phyloP scores from a whole-genome alignment of 2,888 invertebrate genomes.

The Entomobrya multifasciata region DNA sequence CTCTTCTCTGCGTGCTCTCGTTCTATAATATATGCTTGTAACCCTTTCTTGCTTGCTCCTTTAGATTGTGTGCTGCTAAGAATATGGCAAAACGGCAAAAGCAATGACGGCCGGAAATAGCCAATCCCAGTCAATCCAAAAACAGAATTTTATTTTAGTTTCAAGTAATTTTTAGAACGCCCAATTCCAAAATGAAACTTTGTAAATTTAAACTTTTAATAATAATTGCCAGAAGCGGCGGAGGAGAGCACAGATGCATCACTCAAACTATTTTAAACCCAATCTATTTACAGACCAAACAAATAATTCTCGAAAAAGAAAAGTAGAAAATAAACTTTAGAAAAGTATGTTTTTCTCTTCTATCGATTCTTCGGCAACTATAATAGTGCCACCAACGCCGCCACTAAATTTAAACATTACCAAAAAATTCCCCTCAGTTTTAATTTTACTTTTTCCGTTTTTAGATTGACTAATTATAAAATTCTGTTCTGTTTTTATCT shows the following conservation, averaged over 20 bases:
- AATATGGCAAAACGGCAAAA: not conserved
- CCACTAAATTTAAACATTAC: not conserved
- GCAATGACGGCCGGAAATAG: conserved; percentile 65
- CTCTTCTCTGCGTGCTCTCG: not conserved
- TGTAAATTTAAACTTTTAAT: conserved; percentile 71
- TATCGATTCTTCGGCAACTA: conserved; percentile 4
- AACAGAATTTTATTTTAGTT: conserved; percentile 69
- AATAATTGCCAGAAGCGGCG: conserved; percentile 66
- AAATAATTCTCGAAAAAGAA: conserved; percentile 42
- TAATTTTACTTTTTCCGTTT: conserved; percentile 53
- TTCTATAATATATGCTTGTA: no score
- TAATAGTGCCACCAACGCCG: conserved; percentile 36
- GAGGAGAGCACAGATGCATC: conserved; percentile 42
- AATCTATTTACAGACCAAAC: conserved; percentile 49
- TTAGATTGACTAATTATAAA: conserved; percentile 62
- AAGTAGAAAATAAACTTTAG: conserved; percentile 6
- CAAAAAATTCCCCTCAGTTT: conserved; percentile 28
- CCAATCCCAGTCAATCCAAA: conserved; percentile 67
- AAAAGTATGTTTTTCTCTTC: not conserved
- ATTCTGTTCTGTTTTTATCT: conserved; percentile 45
- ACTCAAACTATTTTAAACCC: conserved; percentile 49
- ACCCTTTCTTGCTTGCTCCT: no score
- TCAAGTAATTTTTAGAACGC: conserved; percentile 69
- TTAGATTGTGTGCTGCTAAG: not conserved
- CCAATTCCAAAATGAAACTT: conserved; percentile 65